These are phyloP conservation scores for Hyperoplus immaculatus DNA, from an alignment of 2,797 vertebrate genomes.

Conservation along the genomic window DNA sequence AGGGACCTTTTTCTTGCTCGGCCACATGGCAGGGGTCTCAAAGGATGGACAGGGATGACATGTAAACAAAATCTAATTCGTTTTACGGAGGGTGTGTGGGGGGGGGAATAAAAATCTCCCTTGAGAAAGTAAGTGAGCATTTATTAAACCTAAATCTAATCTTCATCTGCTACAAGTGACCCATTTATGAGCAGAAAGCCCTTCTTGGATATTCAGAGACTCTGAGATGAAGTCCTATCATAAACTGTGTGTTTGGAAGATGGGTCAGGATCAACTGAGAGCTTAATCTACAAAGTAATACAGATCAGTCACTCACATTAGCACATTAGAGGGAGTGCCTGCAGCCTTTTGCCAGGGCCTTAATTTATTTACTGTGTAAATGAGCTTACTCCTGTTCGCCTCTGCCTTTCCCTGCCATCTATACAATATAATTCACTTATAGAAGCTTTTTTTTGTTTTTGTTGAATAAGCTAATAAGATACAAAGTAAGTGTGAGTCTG, in stretches of 20 bases:
- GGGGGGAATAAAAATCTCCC: conserved; percentile 82
- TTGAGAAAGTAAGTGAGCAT: conserved; percentile 87
- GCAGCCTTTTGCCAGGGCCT: conserved; percentile 61
- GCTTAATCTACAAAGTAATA: conserved; percentile 78
- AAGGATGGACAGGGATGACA: conserved; percentile 65
- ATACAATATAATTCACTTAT: not conserved
- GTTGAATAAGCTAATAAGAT: conserved; percentile 7
- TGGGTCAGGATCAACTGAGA: conserved; percentile 69
- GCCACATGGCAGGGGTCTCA: conserved; percentile 73
- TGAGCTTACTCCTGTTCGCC: conserved; percentile 50
- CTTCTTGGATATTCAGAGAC: conserved; percentile 64
- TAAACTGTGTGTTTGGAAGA: conserved; percentile 69
- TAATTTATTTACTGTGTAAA: conserved; percentile 52
- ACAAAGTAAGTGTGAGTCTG: conserved; percentile 24
- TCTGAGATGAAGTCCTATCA: conserved; percentile 71
- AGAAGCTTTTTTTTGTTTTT: not conserved
- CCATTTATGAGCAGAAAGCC: conserved; percentile 82
- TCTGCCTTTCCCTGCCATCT: conserved; percentile 25
- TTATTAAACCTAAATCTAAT: conserved; percentile 88
- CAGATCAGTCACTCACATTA: conserved; percentile 72
- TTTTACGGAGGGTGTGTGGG: conserved; percentile 61
- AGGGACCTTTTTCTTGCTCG: conserved; percentile 78
- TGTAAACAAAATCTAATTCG: conserved; percentile 91
- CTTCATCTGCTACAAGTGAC: conserved; percentile 88
- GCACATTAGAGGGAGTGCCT: conserved; percentile 68